Percentiles rank a stretch among this genome's conserved stretches.
These are phyloP conservation scores for Anagrus nilaparvatae DNA, from an alignment of 1,140 invertebrate species.

Conservation along the genomic window DNA sequence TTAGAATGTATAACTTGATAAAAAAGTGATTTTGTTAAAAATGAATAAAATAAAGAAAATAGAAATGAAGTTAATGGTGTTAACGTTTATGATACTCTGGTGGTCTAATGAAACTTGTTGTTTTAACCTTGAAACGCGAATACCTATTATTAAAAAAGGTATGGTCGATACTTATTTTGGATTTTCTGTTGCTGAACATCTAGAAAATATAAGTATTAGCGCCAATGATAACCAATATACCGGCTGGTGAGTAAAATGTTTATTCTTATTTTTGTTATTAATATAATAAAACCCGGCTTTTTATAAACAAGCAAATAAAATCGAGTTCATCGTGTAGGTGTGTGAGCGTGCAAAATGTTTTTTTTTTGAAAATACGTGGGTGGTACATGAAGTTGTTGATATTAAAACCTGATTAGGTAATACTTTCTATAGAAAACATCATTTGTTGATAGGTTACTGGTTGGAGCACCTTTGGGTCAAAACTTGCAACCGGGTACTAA, in stretches of 20 bases:
- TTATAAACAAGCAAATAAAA: no score
- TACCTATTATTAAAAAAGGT: conserved; percentile 74
- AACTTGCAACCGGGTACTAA: conserved; percentile 77
- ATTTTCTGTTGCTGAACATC: conserved; percentile 79
- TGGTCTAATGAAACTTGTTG: background rate
- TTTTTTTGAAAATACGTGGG: no score
- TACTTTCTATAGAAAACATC: background rate
- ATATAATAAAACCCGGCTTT: no score
- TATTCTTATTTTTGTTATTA: no score
- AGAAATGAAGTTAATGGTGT: no score
- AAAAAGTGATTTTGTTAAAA: no score
- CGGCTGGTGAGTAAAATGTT: conserved; percentile 60
- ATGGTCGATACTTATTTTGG: conserved; percentile 68
- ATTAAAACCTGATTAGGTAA: conserved; percentile 1
- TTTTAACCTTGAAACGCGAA: conserved; percentile 77
- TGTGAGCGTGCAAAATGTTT: no score
- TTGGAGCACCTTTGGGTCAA: conserved; percentile 81
- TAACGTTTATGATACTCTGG: background rate
- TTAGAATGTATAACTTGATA: no score
- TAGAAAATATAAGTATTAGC: conserved; percentile 44
- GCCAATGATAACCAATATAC: no score
- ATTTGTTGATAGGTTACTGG: conserved; percentile 65
- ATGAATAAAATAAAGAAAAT: no score
- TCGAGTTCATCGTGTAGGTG: no score
- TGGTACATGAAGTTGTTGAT: no score